phyloP scores from a whole-genome alignment of 1,140 invertebrate species.

The Steinernema feltiae region DNA sequence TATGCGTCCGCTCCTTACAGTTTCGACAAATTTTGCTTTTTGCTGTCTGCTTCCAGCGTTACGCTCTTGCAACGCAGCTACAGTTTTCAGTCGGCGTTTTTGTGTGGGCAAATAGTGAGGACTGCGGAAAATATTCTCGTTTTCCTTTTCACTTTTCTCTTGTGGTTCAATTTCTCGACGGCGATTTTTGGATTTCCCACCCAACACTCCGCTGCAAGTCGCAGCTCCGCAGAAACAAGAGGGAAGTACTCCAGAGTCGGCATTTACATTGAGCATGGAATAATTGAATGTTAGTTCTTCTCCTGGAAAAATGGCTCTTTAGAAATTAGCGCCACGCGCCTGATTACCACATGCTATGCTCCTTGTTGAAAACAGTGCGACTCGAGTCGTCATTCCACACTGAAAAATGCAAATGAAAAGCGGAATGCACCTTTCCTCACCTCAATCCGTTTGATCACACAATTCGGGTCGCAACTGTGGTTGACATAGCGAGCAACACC shows the following conservation, averaged over 20 bases:
- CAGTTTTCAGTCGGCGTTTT: no score
- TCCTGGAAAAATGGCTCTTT: background rate
- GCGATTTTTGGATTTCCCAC: background rate
- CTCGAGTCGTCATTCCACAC: background rate
- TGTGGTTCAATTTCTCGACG: background rate
- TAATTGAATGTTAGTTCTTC: slow-evolving; percentile 21
- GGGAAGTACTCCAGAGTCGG: background rate
- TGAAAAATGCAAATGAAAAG: background rate
- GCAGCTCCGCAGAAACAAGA: background rate
- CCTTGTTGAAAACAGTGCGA: background rate
- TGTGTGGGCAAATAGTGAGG: no score
- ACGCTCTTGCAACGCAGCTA: no score
- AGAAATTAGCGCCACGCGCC: no score
- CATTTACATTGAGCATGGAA: background rate
- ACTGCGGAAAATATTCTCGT: no score
- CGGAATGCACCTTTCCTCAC: background rate
- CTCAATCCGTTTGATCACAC: background rate
- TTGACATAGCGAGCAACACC: slow-evolving; percentile 5
- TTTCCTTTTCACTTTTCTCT: background rate
- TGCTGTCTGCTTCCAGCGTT: no score
- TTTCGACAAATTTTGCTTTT: no score
- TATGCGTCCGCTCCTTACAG: no score
- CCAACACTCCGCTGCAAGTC: background rate
- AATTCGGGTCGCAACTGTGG: slow-evolving; percentile 19
- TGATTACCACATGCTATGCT: background rate